Evolutionary conservation across 2,113 vertebrate genomes (phyloP).

Genomic region (Nycticebus coucang): DNA sequence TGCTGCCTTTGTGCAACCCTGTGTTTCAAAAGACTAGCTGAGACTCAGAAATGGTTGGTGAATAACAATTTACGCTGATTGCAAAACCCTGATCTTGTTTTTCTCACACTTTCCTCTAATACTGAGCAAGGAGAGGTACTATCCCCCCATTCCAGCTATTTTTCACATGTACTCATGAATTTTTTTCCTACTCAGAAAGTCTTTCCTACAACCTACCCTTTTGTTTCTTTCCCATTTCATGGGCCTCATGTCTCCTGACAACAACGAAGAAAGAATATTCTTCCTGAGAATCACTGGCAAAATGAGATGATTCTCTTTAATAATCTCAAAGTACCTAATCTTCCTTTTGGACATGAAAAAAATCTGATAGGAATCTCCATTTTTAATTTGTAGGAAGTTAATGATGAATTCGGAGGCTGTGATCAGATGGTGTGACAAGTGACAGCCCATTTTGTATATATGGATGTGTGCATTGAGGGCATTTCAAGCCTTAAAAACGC

Average conservation of each 20-base stretch:
- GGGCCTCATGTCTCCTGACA: neutral
- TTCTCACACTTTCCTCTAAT: conserved; percentile 29
- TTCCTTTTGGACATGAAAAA: neutral
- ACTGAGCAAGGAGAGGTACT: conserved; percentile 28
- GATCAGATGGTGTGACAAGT: neutral
- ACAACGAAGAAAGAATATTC: neutral
- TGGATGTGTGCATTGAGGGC: neutral
- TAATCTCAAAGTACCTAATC: neutral
- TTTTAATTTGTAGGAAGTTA: neutral
- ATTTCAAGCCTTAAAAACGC: conserved; percentile 4
- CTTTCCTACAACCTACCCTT: neutral
- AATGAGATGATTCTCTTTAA: neutral
- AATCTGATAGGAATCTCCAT: neutral
- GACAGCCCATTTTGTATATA: neutral
- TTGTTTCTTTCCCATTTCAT: neutral
- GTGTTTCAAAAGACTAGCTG: conserved; percentile 56
- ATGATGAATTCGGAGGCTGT: neutral
- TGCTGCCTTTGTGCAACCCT: neutral
- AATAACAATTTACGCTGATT: conserved; percentile 76
- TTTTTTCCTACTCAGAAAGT: neutral
- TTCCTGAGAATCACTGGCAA: neutral
- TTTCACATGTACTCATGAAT: neutral
- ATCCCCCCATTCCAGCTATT: neutral
- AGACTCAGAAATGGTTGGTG: conserved; percentile 30
- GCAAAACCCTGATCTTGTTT: conserved; percentile 69